Conservation (phyloP, 2,888 invertebrate species). For the Eucriotettix oculatus region DNA sequence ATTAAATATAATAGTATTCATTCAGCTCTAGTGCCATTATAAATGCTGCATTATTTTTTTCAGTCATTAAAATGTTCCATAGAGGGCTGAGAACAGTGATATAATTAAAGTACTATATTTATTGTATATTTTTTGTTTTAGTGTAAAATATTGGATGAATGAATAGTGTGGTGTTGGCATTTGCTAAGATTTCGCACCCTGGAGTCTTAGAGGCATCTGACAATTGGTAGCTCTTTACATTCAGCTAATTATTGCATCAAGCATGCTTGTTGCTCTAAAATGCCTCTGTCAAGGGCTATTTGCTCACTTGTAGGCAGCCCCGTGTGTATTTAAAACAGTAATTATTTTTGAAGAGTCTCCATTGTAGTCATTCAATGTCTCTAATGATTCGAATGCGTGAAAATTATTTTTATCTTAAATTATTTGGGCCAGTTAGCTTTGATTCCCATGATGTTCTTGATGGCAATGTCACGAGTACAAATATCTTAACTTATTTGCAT, state of each 20-base stretch:
- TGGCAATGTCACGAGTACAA: background rate
- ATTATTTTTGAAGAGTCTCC: background rate
- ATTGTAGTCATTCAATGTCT: background rate
- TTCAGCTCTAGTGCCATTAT: conserved; percentile 4
- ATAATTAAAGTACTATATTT: no score
- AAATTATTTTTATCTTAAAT: background rate
- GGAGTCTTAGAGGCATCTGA: no score
- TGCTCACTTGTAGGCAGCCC: background rate
- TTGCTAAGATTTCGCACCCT: no score
- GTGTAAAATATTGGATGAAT: background rate
- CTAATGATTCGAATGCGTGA: background rate
- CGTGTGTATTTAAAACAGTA: background rate
- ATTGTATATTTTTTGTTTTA: background rate
- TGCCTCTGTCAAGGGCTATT: background rate
- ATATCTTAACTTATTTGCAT: background rate
- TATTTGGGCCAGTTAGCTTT: background rate
- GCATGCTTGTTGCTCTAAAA: background rate
- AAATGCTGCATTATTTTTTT: background rate
- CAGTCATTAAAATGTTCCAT: no score
- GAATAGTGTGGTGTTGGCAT: background rate
- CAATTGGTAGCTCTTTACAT: background rate
- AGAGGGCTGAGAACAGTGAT: no score
- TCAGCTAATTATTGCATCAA: background rate
- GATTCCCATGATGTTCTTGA: background rate
- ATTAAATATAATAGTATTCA: background rate